Evolutionary conservation across 1,140 invertebrate species (phyloP).

Genomic region (Drosophila baimaii): DNA sequence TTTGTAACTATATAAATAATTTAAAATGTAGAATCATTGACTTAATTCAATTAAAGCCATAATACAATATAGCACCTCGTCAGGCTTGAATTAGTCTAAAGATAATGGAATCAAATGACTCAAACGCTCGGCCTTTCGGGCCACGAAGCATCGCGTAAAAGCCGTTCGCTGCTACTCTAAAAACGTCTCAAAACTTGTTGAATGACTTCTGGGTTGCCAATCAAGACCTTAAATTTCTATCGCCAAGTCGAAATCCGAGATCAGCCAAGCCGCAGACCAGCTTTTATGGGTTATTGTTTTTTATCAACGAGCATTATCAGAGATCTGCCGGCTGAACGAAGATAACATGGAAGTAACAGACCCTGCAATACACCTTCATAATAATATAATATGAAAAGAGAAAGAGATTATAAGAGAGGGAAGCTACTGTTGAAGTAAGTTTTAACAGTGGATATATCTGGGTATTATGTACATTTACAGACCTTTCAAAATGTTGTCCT

Average conservation of each 20-base stretch:
- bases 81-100: background rate
- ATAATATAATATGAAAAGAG: constrained; percentile 14
- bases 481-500: background rate
- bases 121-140: background rate
- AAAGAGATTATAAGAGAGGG: background rate
- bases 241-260: constrained; percentile 46
- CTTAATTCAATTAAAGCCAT: too few relatives aligned
- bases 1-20: too few relatives aligned
- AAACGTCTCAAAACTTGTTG: constrained; percentile 62
- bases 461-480: background rate
- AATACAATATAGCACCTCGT: background rate
- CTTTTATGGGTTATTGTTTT: constrained; percentile 31
- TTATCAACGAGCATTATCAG: constrained; percentile 19
- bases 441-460: background rate
- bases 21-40: too few relatives aligned
- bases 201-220: constrained; percentile 58
- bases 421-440: background rate
- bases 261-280: constrained; percentile 13
- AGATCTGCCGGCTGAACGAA: background rate
- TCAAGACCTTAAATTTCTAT: constrained; percentile 62
- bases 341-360: constrained; percentile 18
- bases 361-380: background rate
- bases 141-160: constrained; percentile 24
- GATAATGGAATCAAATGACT: constrained; percentile 6
- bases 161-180: constrained; percentile 32